phyloP scores from a whole-genome alignment of 2,113 vertebrate species.

The Hippocampus barbouri region DNA sequence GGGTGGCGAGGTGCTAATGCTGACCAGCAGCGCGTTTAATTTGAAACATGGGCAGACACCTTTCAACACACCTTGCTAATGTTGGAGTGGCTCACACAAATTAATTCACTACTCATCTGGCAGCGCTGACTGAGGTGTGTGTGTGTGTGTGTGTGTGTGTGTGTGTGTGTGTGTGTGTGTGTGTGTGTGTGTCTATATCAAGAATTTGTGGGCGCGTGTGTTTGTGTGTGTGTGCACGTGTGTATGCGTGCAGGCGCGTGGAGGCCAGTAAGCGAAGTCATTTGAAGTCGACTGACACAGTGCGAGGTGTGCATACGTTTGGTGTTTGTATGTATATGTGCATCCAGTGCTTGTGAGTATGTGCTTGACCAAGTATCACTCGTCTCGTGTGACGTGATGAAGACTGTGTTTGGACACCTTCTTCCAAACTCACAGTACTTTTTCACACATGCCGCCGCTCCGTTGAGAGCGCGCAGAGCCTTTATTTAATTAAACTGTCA shows the following conservation, averaged over 20 bases:
- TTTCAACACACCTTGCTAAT: conserved; percentile 99
- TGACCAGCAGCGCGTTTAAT: conserved; percentile 99
- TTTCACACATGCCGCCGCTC: conserved; percentile 61
- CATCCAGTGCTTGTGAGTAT: conserved; percentile 14
- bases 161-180: conserved; percentile 24
- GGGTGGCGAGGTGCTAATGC: conserved; percentile 96
- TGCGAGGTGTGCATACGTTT: conserved; percentile 5
- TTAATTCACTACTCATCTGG: conserved; percentile 97
- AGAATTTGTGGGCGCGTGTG: conserved; percentile 11
- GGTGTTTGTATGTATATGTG: background rate
- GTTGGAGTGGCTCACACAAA: conserved; percentile 97
- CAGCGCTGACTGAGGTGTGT: conserved; percentile 66
- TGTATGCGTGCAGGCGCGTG: background rate
- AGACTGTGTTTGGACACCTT: conserved; percentile 33
- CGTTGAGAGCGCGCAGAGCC: conserved; percentile 46
- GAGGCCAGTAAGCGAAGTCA: conserved; percentile 8
- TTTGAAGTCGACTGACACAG: background rate
- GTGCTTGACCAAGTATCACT: conserved; percentile 28
- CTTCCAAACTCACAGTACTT: conserved; percentile 50
- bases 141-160: conserved; percentile 16
- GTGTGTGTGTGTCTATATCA: conserved; percentile 13
- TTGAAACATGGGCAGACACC: conserved; percentile 99
- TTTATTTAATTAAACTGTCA: conserved; percentile 74
- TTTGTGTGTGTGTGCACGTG: conserved; percentile 3
- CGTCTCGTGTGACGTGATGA: conserved; percentile 35